Percentiles rank a stretch among this genome's conserved stretches.
These are phyloP conservation scores for Valencia hispanica DNA, from an alignment of 2,797 vertebrate species.

Conservation along the genomic window DNA sequence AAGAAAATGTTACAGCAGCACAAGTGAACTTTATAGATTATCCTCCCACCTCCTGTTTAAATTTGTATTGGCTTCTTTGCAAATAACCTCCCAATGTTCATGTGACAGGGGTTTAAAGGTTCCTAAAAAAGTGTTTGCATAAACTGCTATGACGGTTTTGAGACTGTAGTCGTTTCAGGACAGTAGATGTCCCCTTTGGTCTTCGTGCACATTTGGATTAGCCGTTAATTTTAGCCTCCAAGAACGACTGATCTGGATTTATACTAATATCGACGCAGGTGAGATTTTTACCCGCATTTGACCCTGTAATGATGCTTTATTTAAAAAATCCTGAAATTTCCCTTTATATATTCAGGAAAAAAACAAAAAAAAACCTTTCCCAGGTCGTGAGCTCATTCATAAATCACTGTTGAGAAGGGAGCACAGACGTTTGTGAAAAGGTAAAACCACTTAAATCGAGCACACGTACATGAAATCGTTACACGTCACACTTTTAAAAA, in stretches of 20 bases:
- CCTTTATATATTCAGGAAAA: not conserved
- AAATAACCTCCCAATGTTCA: not conserved
- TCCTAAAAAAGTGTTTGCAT: not conserved
- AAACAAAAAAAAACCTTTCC: not conserved
- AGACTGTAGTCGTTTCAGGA: not conserved
- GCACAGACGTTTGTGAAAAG: not conserved
- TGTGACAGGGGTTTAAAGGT: not conserved
- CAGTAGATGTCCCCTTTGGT: not conserved
- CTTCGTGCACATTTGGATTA: not conserved
- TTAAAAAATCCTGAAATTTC: not conserved
- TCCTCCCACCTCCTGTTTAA: not conserved
- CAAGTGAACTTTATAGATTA: not conserved
- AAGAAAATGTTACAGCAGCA: not conserved
- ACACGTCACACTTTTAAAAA: slow-evolving; percentile 16
- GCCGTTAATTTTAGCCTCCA: not conserved
- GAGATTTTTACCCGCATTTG: not conserved
- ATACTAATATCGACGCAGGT: not conserved
- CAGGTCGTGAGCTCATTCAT: not conserved
- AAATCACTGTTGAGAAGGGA: not conserved
- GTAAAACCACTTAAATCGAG: not conserved
- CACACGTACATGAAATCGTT: not conserved
- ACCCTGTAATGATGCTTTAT: not conserved
- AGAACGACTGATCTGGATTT: not conserved
- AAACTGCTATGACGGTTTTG: not conserved
- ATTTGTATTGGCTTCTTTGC: not conserved